Evolutionary conservation across 2,888 invertebrate species (phyloP), one percentile per base, ranked within the genome.

Genomic region (Chymomyza fuscimana): DNA sequence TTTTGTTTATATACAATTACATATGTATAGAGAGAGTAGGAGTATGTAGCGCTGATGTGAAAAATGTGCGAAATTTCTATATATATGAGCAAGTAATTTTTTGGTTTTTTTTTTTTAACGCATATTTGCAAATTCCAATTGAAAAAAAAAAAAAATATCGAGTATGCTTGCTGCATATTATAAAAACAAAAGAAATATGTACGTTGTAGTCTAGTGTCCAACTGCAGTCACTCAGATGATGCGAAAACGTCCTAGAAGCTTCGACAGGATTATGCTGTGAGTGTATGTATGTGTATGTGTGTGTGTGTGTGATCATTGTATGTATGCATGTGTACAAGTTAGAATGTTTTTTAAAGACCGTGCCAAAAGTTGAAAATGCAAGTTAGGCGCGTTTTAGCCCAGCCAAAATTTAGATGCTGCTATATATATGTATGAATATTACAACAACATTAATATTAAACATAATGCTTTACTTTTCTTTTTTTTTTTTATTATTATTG

Each of bases 1-100:
- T 16, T 32, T 15, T 32, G n/a, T 65, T 6, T 29, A 32, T 59
- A 46, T 74, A 51, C 58, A 63, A 32, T 32, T 70, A 65, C 29
- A 46, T 16, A 50, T 25, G 22, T 59, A 63, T 19, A 19, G 19
- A 19, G n/a, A 32, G 7, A 19, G 52, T 52, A 52, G n/a, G 15
- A 52, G 7, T 52, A 52, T 52, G n/a, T 52, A 5, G 19, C 7
- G 7, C n/a, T 52, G 19, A 16, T 52, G n/a, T 19, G 19, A n/a
- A 52, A 52, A 52, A 52, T 19, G 19, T n/a, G 52, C n/a, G 7
- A 52, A 19, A 52, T 52, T 7, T n/a, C 3, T 4, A 16, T n/a
- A 19, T 10, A n/a, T 51, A 12, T 12, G 51, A 5, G 12, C 6
- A 51, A 5, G 51, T 1, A 2, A 5, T 5, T 51, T 51, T 16